Percentiles rank a stretch among this genome's conserved stretches.
These are phyloP conservation scores for Percopsis transmontana DNA, from an alignment of 2,113 vertebrate genomes.

Conservation along the genomic window DNA sequence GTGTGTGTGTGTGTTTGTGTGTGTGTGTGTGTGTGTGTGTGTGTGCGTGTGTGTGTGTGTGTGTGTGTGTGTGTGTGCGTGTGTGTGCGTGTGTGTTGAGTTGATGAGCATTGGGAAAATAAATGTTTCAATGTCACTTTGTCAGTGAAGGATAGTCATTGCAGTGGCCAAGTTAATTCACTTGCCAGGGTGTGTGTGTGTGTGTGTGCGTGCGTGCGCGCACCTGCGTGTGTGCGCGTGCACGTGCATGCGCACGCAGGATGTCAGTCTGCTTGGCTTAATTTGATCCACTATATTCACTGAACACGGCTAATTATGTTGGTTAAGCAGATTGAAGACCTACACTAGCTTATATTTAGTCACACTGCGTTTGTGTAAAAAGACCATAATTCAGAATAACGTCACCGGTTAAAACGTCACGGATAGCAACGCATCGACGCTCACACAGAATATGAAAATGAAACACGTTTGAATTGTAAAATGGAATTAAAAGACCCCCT, in stretches of 20 bases:
- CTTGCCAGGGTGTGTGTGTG: slow-evolving; percentile 51
- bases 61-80: slow-evolving; percentile 28
- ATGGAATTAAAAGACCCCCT: no score
- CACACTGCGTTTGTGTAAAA: no score
- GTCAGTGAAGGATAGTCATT: slow-evolving; percentile 70
- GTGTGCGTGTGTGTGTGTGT: slow-evolving; percentile 14
- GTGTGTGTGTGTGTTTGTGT: slow-evolving; percentile 39
- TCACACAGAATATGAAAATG: no score
- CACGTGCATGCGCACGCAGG: slow-evolving; percentile 2
- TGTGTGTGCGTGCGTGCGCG: slow-evolving; percentile 46
- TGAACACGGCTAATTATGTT: no score
- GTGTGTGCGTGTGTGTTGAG: slow-evolving; percentile 38
- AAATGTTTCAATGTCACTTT: slow-evolving; percentile 76
- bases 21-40: slow-evolving; percentile 23
- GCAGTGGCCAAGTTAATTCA: slow-evolving; percentile 68
- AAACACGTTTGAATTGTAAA: no score
- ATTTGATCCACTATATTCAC: slow-evolving; percentile 3
- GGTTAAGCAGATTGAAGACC: no score
- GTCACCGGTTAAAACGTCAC: no score
- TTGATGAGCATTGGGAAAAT: slow-evolving; percentile 56
- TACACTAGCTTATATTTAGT: no score
- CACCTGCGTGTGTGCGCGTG: slow-evolving; percentile 4
- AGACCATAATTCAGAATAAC: no score
- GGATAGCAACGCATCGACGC: no score
- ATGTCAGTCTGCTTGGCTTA: slow-evolving; percentile 12